Percentiles rank a stretch among this genome's conserved stretches.
phyloP scores from a whole-genome alignment of 2,888 invertebrate genomes.

The Acleris sparsana region DNA sequence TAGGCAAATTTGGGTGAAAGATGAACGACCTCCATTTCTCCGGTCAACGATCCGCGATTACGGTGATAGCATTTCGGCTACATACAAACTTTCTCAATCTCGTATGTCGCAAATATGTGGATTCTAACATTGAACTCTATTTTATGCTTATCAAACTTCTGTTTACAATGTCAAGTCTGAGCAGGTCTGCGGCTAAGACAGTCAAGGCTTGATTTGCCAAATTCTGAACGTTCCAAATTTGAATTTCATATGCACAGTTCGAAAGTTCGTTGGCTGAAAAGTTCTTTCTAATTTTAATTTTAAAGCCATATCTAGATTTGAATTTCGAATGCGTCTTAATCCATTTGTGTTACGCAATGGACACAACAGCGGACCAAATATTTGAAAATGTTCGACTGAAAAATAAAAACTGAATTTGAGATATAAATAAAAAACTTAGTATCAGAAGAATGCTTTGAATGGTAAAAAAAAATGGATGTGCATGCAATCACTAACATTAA shows the following conservation, averaged over 20 bases:
- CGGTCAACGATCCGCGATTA: conserved; percentile 49
- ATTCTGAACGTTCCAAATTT: conserved; percentile 53
- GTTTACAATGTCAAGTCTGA: too few species aligned
- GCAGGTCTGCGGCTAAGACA: too few species aligned
- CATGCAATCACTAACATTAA: too few species aligned
- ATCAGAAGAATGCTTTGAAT: too few species aligned
- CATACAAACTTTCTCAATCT: conserved; percentile 32
- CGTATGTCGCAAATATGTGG: conserved; percentile 17
- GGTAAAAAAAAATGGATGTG: too few species aligned
- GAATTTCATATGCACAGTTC: conserved; percentile 29
- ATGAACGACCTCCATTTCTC: conserved; percentile 63
- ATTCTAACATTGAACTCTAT: background rate
- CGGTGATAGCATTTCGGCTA: conserved; percentile 51
- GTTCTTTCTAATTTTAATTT: conserved; percentile 20
- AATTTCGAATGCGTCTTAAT: conserved; percentile 3
- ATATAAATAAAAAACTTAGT: too few species aligned
- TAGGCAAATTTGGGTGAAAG: conserved; percentile 77
- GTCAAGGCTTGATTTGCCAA: conserved; percentile 1
- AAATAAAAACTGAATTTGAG: too few species aligned
- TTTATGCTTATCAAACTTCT: too few species aligned
- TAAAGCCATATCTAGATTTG: conserved; percentile 6
- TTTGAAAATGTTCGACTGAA: too few species aligned
- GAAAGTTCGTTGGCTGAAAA: conserved; percentile 25
- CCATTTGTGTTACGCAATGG: too few species aligned
- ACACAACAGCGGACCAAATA: too few species aligned